These are phyloP conservation scores for Melitaea athalia DNA, from an alignment of 2,888 invertebrate genomes.

Conservation along the genomic window DNA sequence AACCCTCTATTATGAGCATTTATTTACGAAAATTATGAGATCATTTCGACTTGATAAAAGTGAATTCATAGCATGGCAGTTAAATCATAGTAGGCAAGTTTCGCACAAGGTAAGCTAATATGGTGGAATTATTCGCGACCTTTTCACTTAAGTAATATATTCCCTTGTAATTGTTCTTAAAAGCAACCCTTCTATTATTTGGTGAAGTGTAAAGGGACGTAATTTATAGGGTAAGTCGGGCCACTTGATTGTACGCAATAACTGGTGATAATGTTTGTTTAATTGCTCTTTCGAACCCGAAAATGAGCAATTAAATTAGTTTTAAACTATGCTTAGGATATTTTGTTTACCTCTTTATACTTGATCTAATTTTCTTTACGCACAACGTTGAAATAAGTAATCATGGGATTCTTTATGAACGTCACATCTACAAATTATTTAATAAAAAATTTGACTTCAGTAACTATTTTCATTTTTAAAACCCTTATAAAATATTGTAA, in stretches of 20 bases:
- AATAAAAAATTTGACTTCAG: no score
- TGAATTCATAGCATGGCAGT: no score
- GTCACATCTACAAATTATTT: no score
- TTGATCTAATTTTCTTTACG: no score
- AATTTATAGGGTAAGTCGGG: conserved; percentile 72
- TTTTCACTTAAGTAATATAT: conserved; percentile 51
- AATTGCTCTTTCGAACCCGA: conserved; percentile 53
- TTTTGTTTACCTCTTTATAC: not conserved
- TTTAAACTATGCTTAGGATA: not conserved
- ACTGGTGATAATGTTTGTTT: conserved; percentile 61
- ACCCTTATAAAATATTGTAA: no score
- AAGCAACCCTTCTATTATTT: conserved; percentile 67
- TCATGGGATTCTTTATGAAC: no score
- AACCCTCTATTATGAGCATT: no score
- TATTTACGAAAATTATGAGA: no score
- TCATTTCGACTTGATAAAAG: no score
- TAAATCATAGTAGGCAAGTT: not conserved
- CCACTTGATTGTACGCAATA: conserved; percentile 56
- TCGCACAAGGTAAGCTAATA: conserved; percentile 36
- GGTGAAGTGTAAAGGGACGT: conserved; percentile 73
- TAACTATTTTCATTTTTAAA: no score
- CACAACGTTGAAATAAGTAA: no score
- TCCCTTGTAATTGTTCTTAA: conserved; percentile 66
- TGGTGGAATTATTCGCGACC: conserved; percentile 50
- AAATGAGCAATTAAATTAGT: conserved; percentile 26